Percentiles rank a stretch among this genome's conserved stretches.
Evolutionary conservation across 1,140 invertebrate species (phyloP).

Genomic region (Magallana angulata): DNA sequence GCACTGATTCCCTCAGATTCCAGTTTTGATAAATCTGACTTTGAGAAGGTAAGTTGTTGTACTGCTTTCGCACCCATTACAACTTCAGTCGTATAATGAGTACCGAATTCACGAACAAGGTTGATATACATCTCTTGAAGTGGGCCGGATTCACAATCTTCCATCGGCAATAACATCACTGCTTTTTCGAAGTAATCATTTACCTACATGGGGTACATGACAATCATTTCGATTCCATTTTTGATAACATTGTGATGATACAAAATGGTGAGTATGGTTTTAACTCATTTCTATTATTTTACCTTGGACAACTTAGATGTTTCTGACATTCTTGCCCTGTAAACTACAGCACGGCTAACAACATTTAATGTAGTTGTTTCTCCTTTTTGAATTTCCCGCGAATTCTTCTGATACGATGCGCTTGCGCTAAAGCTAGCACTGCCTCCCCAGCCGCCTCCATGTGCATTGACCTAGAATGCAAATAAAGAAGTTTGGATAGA

Average conservation of each 20-base stretch:
- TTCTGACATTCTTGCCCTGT: constrained; percentile 30
- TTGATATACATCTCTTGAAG: constrained; percentile 25
- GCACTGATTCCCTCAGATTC: constrained; percentile 42
- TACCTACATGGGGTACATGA: neutral
- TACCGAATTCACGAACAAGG: constrained; percentile 42
- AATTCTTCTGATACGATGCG: constrained; percentile 31
- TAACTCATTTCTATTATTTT: neutral
- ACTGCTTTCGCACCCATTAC: constrained; percentile 52
- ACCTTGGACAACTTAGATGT: constrained; percentile 41
- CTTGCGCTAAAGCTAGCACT: constrained; percentile 45
- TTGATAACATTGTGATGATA: neutral
- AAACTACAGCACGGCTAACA: constrained; percentile 31
- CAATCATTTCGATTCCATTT: neutral
- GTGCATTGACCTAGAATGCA: constrained; percentile 16
- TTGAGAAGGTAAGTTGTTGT: constrained; percentile 28
- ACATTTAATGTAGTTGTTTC: constrained; percentile 34
- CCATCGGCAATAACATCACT: constrained; percentile 26
- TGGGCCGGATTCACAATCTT: constrained; percentile 24
- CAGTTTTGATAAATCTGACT: constrained; percentile 41
- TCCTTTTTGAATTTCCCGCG: constrained; percentile 41
- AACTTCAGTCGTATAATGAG: constrained; percentile 49
- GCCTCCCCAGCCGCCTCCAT: constrained; percentile 22
- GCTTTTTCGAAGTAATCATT: constrained; percentile 49
- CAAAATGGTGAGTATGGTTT: neutral
- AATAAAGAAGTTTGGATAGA: neutral